Evolutionary conservation across 2,888 invertebrate genomes (phyloP).

Genomic region (Zaprionus lineosus): DNA sequence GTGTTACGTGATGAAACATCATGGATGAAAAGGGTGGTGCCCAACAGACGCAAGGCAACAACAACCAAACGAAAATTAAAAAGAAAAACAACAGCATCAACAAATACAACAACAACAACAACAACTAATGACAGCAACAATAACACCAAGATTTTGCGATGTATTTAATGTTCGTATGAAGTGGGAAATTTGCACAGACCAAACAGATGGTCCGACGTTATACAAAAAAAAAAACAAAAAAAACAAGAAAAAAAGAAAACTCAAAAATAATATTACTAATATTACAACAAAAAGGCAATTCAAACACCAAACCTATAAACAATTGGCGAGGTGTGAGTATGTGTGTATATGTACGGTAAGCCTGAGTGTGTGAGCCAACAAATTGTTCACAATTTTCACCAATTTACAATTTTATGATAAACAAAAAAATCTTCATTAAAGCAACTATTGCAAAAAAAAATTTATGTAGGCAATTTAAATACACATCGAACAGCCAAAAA

Average conservation of each 20-base stretch:
- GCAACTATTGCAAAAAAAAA: constrained; percentile 69
- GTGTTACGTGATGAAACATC: constrained; percentile 73
- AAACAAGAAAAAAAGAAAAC: constrained; percentile 19
- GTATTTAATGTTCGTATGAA: constrained; percentile 40
- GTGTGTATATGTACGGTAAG: constrained; percentile 27
- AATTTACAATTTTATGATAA: constrained; percentile 71
- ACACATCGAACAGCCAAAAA: constrained; percentile 43
- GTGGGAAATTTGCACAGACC: constrained; percentile 10
- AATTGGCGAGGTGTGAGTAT: constrained; percentile 42
- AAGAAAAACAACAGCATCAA: too few relatives aligned
- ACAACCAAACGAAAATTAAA: too few relatives aligned
- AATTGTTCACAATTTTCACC: constrained; percentile 71
- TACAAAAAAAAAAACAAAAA: constrained; percentile 2
- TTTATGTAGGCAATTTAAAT: constrained; percentile 75
- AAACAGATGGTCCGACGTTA: constrained; percentile 15
- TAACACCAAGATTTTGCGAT: constrained; percentile 28
- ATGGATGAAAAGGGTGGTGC: constrained; percentile 62
- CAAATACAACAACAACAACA: too few relatives aligned
- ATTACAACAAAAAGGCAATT: constrained; percentile 12
- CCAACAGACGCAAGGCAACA: constrained; percentile 11
- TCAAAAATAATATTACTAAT: constrained; percentile 4
- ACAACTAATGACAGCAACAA: too few relatives aligned
- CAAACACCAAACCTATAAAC: constrained; percentile 35
- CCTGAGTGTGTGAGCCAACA: constrained; percentile 42
- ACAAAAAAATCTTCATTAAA: constrained; percentile 63